Conservation (phyloP, 2,888 invertebrate genomes). For the Drosophila engyochracea region DNA sequence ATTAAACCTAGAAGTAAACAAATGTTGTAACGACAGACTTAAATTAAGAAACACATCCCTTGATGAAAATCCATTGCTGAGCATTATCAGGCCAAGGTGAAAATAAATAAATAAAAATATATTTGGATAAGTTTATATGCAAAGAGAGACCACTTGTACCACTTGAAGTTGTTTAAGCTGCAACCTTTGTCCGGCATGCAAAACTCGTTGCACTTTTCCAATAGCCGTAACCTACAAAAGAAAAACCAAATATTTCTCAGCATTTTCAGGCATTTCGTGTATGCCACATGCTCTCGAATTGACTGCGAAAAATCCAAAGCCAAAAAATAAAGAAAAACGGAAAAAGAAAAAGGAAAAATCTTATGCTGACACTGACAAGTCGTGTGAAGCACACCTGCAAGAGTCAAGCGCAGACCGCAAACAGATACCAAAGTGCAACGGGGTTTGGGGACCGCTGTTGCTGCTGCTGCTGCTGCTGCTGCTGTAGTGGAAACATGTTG, state of each 20-base stretch:
- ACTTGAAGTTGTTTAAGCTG: background rate
- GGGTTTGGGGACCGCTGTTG: constrained; percentile 13
- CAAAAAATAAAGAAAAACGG: constrained; percentile 15
- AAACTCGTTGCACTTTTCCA: constrained; percentile 29
- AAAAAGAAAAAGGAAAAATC: constrained; percentile 36
- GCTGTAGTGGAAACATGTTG: constrained; percentile 64
- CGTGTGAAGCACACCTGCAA: constrained; percentile 81
- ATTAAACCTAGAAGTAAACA: no score
- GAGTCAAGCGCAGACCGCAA: constrained; percentile 71
- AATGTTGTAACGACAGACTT: background rate
- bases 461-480: background rate
- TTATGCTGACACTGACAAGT: constrained; percentile 78
- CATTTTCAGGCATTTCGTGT: constrained; percentile 54
- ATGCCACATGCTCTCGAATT: constrained; percentile 55
- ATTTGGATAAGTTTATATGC: background rate
- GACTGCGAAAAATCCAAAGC: constrained; percentile 40
- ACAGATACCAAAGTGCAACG: constrained; percentile 52
- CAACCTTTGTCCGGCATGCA: constrained; percentile 28
- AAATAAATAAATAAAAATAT: background rate
- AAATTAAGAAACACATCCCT: background rate
- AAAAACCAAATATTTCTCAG: constrained; percentile 21
- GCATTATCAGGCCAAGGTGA: background rate
- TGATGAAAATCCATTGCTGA: background rate
- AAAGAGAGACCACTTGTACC: background rate
- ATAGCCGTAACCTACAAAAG: constrained; percentile 28